Evolutionary conservation across 2,888 invertebrate genomes (phyloP).

Genomic region (Ornithoptera alexandrae): DNA sequence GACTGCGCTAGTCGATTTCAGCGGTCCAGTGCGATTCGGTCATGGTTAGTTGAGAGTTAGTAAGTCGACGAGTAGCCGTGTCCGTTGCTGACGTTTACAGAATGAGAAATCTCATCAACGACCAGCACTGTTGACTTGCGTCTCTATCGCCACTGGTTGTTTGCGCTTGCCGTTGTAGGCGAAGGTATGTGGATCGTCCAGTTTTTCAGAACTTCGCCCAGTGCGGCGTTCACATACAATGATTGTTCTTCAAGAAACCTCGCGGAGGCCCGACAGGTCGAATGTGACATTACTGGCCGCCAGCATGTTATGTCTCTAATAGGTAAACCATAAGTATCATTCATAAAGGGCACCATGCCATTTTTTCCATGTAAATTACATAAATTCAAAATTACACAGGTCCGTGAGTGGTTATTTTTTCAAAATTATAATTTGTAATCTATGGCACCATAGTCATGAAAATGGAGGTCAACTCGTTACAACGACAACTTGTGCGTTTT

Average conservation of each 20-base stretch:
- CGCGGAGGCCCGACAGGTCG: slow-evolving; percentile 71
- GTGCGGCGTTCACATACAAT: slow-evolving; percentile 72
- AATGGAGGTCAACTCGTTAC: not conserved
- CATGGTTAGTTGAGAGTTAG: slow-evolving; percentile 51
- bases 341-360: slow-evolving; percentile 72
- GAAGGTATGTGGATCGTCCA: slow-evolving; percentile 80
- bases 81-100: slow-evolving; percentile 77
- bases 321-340: slow-evolving; percentile 80
- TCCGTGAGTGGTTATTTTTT: slow-evolving; percentile 65
- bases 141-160: slow-evolving; percentile 64
- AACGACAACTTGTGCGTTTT: not conserved
- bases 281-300: slow-evolving; percentile 71
- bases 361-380: slow-evolving; percentile 56
- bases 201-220: slow-evolving; percentile 79
- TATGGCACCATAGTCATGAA: not conserved
- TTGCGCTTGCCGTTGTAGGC: slow-evolving; percentile 76
- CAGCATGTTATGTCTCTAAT: slow-evolving; percentile 73
- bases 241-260: slow-evolving; percentile 55
- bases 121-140: slow-evolving; percentile 66
- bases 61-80: slow-evolving; percentile 64
- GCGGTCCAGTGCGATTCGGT: slow-evolving; percentile 60
- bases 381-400: slow-evolving; percentile 40
- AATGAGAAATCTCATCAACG: slow-evolving; percentile 71
- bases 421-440: slow-evolving; percentile 34
- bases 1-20: slow-evolving; percentile 51